phyloP scores from a whole-genome alignment of 2,888 invertebrate species.

The Andrena bicolor region DNA sequence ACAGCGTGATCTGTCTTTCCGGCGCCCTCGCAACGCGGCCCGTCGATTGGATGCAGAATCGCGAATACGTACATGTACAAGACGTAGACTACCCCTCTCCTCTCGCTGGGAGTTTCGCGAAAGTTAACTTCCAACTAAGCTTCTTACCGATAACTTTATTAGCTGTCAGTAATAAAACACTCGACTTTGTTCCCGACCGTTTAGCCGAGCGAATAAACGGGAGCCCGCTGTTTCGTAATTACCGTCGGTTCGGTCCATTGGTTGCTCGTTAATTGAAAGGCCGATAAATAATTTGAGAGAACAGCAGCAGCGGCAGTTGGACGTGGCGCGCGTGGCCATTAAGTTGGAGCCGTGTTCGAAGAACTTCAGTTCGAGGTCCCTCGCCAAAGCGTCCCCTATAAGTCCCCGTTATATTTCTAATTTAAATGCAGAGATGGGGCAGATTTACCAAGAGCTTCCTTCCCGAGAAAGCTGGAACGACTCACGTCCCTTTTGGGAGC shows the following conservation, averaged over 20 bases:
- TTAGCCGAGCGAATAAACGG: slow-evolving; percentile 25
- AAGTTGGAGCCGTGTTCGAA: neutral
- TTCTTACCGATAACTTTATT: slow-evolving; percentile 46
- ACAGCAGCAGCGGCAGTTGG: slow-evolving; percentile 3
- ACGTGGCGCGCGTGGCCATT: slow-evolving; percentile 19
- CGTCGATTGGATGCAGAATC: no score
- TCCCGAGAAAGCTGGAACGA: neutral
- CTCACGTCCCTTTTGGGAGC: neutral
- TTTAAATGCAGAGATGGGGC: slow-evolving; percentile 33
- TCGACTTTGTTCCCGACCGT: slow-evolving; percentile 13
- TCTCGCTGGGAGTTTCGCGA: neutral
- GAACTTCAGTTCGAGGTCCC: neutral
- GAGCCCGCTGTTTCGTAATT: slow-evolving; percentile 31
- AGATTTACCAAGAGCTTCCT: neutral
- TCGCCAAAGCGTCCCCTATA: neutral
- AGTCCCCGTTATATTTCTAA: slow-evolving; percentile 33
- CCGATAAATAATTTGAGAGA: slow-evolving; percentile 43
- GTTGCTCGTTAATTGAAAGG: slow-evolving; percentile 31
- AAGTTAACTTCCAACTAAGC: slow-evolving; percentile 8
- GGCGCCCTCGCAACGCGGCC: neutral
- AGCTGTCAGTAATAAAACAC: slow-evolving; percentile 40
- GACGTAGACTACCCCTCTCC: no score
- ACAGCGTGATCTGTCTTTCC: neutral
- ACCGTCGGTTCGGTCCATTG: slow-evolving; percentile 27
- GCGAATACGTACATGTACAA: no score